Base-by-base conservation (phyloP, 30 jellyfish, hydroid and myxozoan species). In the Aurelia aurita complex sp. Pacific region DNA sequence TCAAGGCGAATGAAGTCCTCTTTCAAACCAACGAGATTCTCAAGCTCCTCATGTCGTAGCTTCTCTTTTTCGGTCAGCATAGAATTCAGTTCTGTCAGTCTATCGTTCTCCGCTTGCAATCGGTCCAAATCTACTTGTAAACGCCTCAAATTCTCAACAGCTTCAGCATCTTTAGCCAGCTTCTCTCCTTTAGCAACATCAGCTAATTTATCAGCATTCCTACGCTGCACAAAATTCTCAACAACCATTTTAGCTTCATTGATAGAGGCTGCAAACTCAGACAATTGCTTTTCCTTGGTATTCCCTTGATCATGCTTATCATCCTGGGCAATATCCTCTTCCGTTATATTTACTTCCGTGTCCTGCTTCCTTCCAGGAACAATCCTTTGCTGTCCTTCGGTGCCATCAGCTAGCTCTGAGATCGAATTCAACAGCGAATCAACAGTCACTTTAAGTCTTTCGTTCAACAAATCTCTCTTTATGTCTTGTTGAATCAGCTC, bases 391-490 rank as follows among this genome's bases (percentile, higher is more conserved):
- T 52, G 10, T 42, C 53, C 73, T 1, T 38, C 77, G 1, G 2
- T 4, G 46, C 60, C 88, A 55, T 63, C 73, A 2, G 59, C 64
- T 10, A 82, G 52, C n/a, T 70, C 80, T 13, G 51, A 60, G 17
- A 82, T 72, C 15, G 85, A 57, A 59, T 61, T 70, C 77, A 82
- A 57, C 64, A 82, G 72, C 15, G 91, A 82, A 54, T 82, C 91
- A 33, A 82, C 76, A 60, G 50, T 70, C 29, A 67, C 72, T 53
- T 84, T 73, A 69, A 84, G 54, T 53, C 74, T 74, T 34, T 84
- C 93, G 32, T 16, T 16, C 36, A 53, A 35, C 55, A 84, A 66
- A 42, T 74, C 87, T 51, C 29, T 84, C 54, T 60, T 74, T 53
- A 72, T 68, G 33, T 36, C 74, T 66, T 85, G 76, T 34, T 75